Conservation (phyloP, 2,113 vertebrate species). For the Aegypius monachus region DNA sequence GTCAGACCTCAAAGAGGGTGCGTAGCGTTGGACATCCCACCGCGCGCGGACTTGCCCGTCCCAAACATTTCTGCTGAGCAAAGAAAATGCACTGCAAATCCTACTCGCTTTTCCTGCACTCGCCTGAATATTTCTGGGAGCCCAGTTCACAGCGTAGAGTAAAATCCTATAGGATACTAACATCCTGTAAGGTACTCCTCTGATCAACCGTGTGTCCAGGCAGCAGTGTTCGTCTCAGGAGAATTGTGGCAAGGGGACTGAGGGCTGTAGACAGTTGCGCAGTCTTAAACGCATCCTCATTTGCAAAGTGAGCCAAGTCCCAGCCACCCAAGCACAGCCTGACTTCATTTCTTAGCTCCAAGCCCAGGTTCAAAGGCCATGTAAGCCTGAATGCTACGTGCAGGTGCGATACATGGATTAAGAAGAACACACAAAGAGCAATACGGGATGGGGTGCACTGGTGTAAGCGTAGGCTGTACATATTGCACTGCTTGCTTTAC, state of each 20-base stretch:
- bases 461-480: not conserved
- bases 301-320: not conserved
- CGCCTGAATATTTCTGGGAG: not conserved
- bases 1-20: not conserved
- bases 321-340: not conserved
- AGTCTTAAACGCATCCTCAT: not conserved
- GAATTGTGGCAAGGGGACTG: not conserved
- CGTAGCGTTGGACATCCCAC: rapidly evolving
- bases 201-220: not conserved
- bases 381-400: not conserved
- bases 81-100: not conserved
- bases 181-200: not conserved
- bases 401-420: not conserved
- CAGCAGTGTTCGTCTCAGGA: not conserved
- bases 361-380: not conserved
- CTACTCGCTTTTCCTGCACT: not conserved
- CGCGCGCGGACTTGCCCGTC: not conserved
- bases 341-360: not conserved
- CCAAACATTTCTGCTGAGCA: not conserved
- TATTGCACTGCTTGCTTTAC: not conserved
- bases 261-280: not conserved
- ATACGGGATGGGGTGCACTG: not conserved
- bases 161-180: not conserved
- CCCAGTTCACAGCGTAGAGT: not conserved
- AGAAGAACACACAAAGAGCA: not conserved